A percentile compares a stretch with the other conserved stretches of the same genome.
Evolutionary conservation across 2,113 vertebrate genomes (phyloP).

Genomic region (Acanthisitta chloris): DNA sequence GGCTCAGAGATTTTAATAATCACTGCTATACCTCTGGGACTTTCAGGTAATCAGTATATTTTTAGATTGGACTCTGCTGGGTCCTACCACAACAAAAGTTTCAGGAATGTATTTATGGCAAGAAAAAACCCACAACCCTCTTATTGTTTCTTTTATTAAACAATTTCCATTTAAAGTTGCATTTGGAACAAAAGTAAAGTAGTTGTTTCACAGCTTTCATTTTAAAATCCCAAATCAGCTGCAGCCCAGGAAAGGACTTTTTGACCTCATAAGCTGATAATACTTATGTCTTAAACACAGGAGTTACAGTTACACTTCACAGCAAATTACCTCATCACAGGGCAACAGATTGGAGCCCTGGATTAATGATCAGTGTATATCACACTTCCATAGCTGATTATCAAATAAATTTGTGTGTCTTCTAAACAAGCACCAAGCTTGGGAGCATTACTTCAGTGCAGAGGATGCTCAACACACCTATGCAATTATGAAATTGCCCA

Average conservation of each 20-base stretch:
- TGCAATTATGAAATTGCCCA: background rate
- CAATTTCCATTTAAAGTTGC: background rate
- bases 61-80: background rate
- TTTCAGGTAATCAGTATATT: background rate
- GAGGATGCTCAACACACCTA: background rate
- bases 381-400: background rate
- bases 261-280: background rate
- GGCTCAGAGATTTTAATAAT: background rate
- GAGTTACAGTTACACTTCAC: background rate
- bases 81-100: background rate
- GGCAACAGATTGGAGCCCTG: background rate
- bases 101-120: background rate
- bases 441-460: background rate
- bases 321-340: background rate
- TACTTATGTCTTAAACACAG: background rate
- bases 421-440: background rate
- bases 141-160: background rate
- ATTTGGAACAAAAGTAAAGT: background rate
- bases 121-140: background rate
- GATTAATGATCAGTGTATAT: background rate
- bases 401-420: background rate
- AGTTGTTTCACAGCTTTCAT: background rate
- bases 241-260: background rate
- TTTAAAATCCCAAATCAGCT: background rate
- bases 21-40: background rate